A percentile compares a stretch with the other conserved stretches of the same genome.
These are phyloP conservation scores for Eurytoma californica DNA, from an alignment of 2,888 invertebrate species.

Conservation along the genomic window DNA sequence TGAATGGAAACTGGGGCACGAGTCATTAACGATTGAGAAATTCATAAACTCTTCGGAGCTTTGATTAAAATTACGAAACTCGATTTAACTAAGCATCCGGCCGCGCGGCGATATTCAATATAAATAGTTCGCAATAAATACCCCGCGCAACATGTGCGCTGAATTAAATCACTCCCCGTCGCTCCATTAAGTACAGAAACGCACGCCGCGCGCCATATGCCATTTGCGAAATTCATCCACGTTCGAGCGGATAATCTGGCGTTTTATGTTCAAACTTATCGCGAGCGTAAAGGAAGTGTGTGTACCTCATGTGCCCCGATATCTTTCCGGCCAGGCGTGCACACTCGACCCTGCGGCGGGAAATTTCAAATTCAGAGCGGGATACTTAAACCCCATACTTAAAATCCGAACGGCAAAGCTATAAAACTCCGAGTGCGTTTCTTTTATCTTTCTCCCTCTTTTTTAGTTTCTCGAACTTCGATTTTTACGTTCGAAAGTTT, in stretches of 20 bases:
- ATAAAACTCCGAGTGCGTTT: constrained; percentile 3
- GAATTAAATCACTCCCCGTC: constrained; percentile 22
- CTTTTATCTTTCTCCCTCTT: background rate
- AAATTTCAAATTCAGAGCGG: constrained; percentile 37
- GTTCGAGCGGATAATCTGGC: background rate
- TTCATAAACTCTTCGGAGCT: background rate
- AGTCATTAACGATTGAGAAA: constrained; percentile 27
- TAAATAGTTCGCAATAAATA: constrained; percentile 6
- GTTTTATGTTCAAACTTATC: constrained; percentile 31
- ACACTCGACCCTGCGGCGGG: constrained; percentile 11
- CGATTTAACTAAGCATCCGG: constrained; percentile 20
- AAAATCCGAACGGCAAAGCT: background rate
- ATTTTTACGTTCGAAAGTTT: background rate
- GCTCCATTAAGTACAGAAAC: background rate
- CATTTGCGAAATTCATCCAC: constrained; percentile 14
- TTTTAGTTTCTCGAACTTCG: background rate
- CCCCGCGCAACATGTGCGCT: constrained; percentile 5
- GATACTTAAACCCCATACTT: background rate
- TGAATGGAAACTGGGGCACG: constrained; percentile 22
- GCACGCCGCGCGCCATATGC: background rate
- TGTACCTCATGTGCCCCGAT: background rate
- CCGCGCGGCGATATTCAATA: background rate
- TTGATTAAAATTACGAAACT: constrained; percentile 31
- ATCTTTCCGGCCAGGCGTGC: background rate
- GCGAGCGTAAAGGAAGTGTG: constrained; percentile 6